Base-by-base conservation (phyloP, 2,113 vertebrate species). In the Microcebus griseorufus region DNA sequence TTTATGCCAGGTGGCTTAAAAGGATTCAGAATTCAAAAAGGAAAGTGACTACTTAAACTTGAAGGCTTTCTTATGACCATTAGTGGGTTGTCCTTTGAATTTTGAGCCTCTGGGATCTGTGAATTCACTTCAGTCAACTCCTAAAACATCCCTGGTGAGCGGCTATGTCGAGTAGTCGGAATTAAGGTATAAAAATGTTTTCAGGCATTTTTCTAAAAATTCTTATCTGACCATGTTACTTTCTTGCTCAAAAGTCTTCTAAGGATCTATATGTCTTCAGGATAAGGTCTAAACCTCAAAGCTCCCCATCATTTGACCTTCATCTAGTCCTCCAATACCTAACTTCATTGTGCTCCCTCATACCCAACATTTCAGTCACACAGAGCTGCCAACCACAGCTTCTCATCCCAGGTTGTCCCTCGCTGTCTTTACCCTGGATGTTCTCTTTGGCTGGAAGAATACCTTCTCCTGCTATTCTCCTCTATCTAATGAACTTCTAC, bases 41-140 rank as follows among this genome's bases (percentile, higher is more conserved):
- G 70, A 73, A 97, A 93, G 64, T 13, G 14, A 83, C 18, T 85
- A 23, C 34, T 72, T 85, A 91, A 79, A 78, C 22, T 27, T 65
- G 82, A 94, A 92, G 72, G 3, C n/a, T 90, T 95, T 95, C 27
- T 76, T 53, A 18, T n/a, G n/a, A 64, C n/a, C 79, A 62, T 17
- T 58, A 32, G 45, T 48, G 16, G 62, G 34, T 18, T 42, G 16
- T 73, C 37, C 6, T 37, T 90, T 83, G 62, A 83, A 23, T 62
- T 73, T 29, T 87, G 75, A 93, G 37, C 34, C 14, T 42, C 55
- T 80, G n/a, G 75, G 4, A 6, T 62, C 9, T 60, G 17, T 14
- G 64, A 80, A 55, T 48, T 82, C n/a, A 82, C 75, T 93, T 9
- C 17, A 34, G 17, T 65, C 53, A 82, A 48, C 45, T 81, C 37